Conservation (phyloP, 2,797 vertebrate species). For the Buphagus erythrorhynchus region DNA sequence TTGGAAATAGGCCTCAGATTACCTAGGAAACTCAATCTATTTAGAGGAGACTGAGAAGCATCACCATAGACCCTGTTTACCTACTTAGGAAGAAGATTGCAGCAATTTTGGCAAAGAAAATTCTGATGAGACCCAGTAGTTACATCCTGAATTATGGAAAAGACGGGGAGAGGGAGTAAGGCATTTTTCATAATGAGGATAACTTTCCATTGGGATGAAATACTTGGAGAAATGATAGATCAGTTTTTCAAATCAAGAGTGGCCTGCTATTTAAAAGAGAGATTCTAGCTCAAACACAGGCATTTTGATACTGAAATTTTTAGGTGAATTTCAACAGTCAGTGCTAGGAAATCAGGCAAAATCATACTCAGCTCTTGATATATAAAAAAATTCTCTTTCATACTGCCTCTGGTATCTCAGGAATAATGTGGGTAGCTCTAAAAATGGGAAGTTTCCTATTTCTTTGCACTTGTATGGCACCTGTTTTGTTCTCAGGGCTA, state of each 20-base stretch:
- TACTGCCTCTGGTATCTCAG: background rate
- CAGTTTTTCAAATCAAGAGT: background rate
- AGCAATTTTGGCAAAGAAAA: background rate
- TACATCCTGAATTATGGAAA: background rate
- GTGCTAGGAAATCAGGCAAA: background rate
- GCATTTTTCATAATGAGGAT: background rate
- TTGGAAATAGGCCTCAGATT: constrained; percentile 18
- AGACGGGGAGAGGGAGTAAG: background rate
- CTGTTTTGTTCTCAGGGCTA: background rate
- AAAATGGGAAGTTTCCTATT: background rate
- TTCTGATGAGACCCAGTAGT: background rate
- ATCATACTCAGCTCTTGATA: background rate
- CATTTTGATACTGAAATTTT: background rate
- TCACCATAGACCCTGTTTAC: background rate
- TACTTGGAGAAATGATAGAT: background rate
- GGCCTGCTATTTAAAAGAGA: background rate
- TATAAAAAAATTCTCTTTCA: background rate
- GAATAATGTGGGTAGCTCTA: background rate
- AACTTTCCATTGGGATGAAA: background rate
- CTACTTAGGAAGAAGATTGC: background rate
- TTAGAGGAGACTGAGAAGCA: background rate
- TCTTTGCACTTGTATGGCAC: background rate
- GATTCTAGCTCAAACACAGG: background rate
- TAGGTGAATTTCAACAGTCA: background rate
- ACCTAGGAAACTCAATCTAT: background rate